Percentiles rank a stretch among this genome's conserved stretches.
Evolutionary conservation across 2,888 invertebrate genomes (phyloP).

Genomic region (Thumatha senex): DNA sequence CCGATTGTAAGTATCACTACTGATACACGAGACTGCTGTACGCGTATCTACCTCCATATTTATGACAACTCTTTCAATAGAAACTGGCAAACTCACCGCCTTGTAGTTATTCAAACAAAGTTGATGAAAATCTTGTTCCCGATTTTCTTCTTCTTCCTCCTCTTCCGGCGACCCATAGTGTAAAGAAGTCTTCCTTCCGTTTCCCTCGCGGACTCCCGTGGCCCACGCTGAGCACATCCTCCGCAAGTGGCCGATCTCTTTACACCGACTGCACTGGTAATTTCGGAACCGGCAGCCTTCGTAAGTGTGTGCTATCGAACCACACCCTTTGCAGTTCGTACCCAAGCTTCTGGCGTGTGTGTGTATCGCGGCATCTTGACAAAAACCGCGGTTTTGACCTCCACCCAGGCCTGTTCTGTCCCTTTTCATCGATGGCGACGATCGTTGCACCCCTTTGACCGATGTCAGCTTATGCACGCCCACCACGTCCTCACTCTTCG

Average conservation of each 20-base stretch:
- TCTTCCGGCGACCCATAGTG: not conserved
- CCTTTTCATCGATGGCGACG: not conserved
- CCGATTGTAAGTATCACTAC: slow-evolving; percentile 19
- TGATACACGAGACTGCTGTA: no score
- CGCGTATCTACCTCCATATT: slow-evolving; percentile 37
- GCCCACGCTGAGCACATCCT: slow-evolving; percentile 16
- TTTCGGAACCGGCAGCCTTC: slow-evolving; percentile 10
- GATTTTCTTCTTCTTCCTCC: slow-evolving; percentile 10
- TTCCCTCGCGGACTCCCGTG: not conserved
- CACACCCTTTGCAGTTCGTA: no score
- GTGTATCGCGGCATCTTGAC: not conserved
- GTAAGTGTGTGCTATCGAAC: slow-evolving; percentile 1
- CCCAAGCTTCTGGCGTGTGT: slow-evolving; percentile 7
- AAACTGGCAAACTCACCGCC: slow-evolving; percentile 21
- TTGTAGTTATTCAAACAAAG: slow-evolving; percentile 20
- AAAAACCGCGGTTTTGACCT: not conserved
- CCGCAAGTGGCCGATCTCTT: slow-evolving; percentile 12
- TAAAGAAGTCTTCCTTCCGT: not conserved
- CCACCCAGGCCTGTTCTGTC: not conserved
- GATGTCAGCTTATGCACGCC: not conserved
- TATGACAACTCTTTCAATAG: slow-evolving; percentile 14
- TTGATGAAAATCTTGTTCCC: slow-evolving; percentile 13
- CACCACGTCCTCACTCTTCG: not conserved
- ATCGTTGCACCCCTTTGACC: not conserved
- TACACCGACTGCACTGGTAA: slow-evolving; percentile 11